Evolutionary conservation across 2,113 vertebrate species (phyloP), one percentile per base, ranked within the genome.

Genomic region (Chaetodon trifascialis): DNA sequence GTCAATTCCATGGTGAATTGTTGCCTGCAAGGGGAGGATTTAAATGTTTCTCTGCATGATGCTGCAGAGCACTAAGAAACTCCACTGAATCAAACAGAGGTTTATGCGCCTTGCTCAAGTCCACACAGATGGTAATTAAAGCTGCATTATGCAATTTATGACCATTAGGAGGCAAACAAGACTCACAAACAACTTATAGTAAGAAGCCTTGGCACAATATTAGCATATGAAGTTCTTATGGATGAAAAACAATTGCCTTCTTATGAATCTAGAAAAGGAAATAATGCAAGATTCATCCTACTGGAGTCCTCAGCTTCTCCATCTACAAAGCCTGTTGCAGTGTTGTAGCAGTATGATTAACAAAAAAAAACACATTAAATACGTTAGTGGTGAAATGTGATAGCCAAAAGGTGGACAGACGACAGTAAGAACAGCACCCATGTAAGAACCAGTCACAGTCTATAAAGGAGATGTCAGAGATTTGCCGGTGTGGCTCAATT

Each of bases 1-100:
- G 36, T 68, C 49, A 46, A 55, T 75, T 73, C 70, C 55, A 55
- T 47, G 30, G 82, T 74, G 60, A 73, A 74, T 80, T 5, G 0
- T 34, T 63, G 54, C 65, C 73, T 73, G 68, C 14, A 23, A 16
- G 17, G 19, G 36, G 23, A 74, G 38, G 62, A 85, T 77, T 73
- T 75, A 38, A 75, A 62, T 2, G 42, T 23, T 76, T 75, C 42
- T 56, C 56, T 73, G 47, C 12, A n/a, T 70, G 52, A 65, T 30
- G n/a, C 66, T 63, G 47, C 11, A 47, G 46, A 25, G 21, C 62
- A 55, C 11, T 0, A 34, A 73, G 63, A 56, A 68, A 63, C 47
- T 56, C 55, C 62, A 78, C 10, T 42, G 40, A 74, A 49, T 63
- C 63, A 67, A 79, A 62, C 0, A 21, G 19, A 76, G 64, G 23